phyloP scores from a whole-genome alignment of 2,797 vertebrate genomes.

The Phoxinus dragarum region DNA sequence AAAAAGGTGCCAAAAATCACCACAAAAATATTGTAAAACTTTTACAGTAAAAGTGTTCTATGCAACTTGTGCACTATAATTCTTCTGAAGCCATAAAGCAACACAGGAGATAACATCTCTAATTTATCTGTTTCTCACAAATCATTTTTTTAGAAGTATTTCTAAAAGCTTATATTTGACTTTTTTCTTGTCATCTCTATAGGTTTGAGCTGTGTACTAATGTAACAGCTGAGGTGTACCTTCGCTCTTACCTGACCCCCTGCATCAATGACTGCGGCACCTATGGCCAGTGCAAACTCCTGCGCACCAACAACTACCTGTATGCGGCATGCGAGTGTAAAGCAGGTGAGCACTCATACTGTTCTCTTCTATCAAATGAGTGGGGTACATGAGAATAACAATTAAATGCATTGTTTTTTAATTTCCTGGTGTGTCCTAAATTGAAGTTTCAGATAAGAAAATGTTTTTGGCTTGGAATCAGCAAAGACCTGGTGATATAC shows the following conservation, averaged over 20 bases:
- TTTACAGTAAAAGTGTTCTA: background rate
- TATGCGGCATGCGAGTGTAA: conserved; percentile 98
- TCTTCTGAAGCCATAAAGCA: background rate
- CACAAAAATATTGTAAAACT: background rate
- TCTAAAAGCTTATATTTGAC: background rate
- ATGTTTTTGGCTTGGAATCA: background rate
- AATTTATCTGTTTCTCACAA: background rate
- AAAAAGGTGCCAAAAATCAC: background rate
- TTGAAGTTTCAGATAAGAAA: background rate
- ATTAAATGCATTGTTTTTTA: background rate
- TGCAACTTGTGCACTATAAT: background rate
- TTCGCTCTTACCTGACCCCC: conserved; percentile 93
- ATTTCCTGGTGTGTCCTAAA: background rate
- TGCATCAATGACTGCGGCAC: conserved; percentile 97
- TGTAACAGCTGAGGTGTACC: conserved; percentile 89
- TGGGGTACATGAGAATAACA: background rate
- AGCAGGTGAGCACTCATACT: conserved; percentile 83
- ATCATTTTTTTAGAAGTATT: background rate
- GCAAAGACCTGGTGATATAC: background rate
- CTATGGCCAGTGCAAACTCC: conserved; percentile 97
- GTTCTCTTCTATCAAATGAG: background rate
- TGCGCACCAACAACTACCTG: conserved; percentile 97
- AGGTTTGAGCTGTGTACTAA: conserved; percentile 90
- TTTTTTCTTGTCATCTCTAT: conserved; percentile 33
- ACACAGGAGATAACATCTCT: background rate